phyloP scores from a whole-genome alignment of 2,797 vertebrate genomes.

The Schizopygopsis malacanthus region DNA sequence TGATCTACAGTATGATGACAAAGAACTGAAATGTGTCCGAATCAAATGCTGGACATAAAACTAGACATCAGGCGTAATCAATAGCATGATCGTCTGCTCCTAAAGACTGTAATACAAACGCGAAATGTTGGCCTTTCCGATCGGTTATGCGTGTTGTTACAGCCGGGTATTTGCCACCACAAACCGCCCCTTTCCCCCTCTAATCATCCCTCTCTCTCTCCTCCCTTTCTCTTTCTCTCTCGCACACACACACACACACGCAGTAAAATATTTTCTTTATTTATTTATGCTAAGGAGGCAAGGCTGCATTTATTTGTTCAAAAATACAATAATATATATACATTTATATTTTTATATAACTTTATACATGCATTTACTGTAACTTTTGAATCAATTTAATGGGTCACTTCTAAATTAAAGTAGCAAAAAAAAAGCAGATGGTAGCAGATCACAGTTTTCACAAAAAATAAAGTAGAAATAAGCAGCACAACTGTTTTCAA shows the following conservation, averaged over 20 bases:
- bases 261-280: background rate
- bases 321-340: background rate
- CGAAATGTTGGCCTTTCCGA: conserved; percentile 25
- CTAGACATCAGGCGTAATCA: background rate
- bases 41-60: background rate
- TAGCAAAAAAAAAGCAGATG: background rate
- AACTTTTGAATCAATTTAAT: background rate
- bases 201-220: background rate
- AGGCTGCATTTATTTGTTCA: background rate
- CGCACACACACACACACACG: background rate
- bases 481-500: background rate
- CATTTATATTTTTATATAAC: background rate
- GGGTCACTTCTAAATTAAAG: background rate
- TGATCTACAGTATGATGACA: conserved; percentile 12
- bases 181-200: conserved; percentile 31
- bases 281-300: background rate
- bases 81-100: background rate
- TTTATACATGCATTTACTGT: background rate
- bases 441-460: background rate
- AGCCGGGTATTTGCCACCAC: conserved; percentile 59
- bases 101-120: background rate
- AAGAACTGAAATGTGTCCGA: background rate
- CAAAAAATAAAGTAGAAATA: background rate
- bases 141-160: conserved; percentile 59
- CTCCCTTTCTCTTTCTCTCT: background rate